Base-by-base conservation (phyloP, 2,888 invertebrate genomes). In the Andrena marginata region DNA sequence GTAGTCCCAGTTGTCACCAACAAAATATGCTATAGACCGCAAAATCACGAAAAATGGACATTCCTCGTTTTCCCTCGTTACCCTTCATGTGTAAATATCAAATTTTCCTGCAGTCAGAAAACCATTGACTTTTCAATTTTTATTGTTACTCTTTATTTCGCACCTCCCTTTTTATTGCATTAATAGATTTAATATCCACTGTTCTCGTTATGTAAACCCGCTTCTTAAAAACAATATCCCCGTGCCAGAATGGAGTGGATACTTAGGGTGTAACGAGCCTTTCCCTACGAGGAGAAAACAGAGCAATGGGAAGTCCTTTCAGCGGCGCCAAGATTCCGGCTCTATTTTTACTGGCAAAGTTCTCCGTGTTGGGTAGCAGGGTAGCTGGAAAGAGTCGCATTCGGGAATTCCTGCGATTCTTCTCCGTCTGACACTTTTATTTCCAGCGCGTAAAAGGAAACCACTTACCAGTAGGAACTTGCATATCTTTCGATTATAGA, bases 271-370 rank as follows among this genome's bases (percentile, higher is more conserved):
- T 8, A 68, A 35, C 10, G 49, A 51, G 31, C 16, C 29, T 33
- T 77, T 68, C 26, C 26, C 31, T 16, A 65, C 59, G 35, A n/a
- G 51, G 54, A 51, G 65, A 74, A 74, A 74, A 70, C 59, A n/a
- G 51, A 67, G 70, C 73, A 71, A 48, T 7, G 56, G 4, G 23
- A 59, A 29, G 10, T 67, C 29, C 56, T 76, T 76, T 76, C 64
- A 42, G 48, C 65, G 82, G 76, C 81, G 82, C 82, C 82, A 82
- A 75, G 83, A 84, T 84, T 82, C 83, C 68, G 54, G 6, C 29
- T 68, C 62, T 82, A 80, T 82, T 82, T 80, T 82, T 74, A 82
- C 74, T 80, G 13, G 49, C 13, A 5, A 8, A 42, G 56, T 49
- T 63, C 74, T 5, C 49, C 51, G 71, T 16, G 67, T 81, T 72